Percentiles rank a stretch among this genome's conserved stretches.
Evolutionary conservation across 2,888 invertebrate species (phyloP).

Genomic region (Tetropium fuscum): DNA sequence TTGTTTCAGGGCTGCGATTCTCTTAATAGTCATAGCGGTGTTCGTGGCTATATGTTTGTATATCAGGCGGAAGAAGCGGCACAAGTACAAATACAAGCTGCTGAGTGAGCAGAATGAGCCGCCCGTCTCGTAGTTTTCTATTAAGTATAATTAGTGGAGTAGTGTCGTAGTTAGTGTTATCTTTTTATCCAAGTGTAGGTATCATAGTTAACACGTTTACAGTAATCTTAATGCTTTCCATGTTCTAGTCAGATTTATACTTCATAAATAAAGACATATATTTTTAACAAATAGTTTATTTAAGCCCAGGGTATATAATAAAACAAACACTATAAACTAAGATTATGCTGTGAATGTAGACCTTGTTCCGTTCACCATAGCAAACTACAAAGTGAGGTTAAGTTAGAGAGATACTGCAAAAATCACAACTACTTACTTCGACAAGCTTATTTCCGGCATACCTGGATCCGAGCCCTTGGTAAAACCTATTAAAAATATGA

Average conservation of each 20-base stretch:
- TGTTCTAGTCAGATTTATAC: slow-evolving; percentile 21
- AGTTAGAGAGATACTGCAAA: background rate
- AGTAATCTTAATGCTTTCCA: slow-evolving; percentile 11
- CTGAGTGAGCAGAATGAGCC: slow-evolving; percentile 22
- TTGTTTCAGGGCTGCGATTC: slow-evolving; percentile 56
- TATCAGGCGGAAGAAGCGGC: slow-evolving; percentile 35
- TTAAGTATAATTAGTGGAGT: background rate
- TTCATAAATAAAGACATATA: slow-evolving; percentile 16
- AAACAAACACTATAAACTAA: slow-evolving; percentile 35
- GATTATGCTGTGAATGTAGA: background rate
- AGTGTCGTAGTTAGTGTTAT: background rate
- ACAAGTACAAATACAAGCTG: slow-evolving; percentile 17
- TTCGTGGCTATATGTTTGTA: slow-evolving; percentile 46
- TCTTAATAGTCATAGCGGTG: slow-evolving; percentile 52
- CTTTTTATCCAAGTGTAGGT: too few species aligned
- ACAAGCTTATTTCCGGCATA: slow-evolving; percentile 72
- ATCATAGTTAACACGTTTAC: too few species aligned
- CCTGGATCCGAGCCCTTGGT: slow-evolving; percentile 77
- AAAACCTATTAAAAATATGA: slow-evolving; percentile 68
- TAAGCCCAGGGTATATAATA: slow-evolving; percentile 19
- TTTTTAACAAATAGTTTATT: slow-evolving; percentile 20
- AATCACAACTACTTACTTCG: slow-evolving; percentile 65
- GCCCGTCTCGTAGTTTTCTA: slow-evolving; percentile 5
- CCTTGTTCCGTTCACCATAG: slow-evolving; percentile 62
- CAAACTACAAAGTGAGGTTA: slow-evolving; percentile 58